phyloP scores from a whole-genome alignment of 2,113 vertebrate genomes.

The Hystrix cristata region DNA sequence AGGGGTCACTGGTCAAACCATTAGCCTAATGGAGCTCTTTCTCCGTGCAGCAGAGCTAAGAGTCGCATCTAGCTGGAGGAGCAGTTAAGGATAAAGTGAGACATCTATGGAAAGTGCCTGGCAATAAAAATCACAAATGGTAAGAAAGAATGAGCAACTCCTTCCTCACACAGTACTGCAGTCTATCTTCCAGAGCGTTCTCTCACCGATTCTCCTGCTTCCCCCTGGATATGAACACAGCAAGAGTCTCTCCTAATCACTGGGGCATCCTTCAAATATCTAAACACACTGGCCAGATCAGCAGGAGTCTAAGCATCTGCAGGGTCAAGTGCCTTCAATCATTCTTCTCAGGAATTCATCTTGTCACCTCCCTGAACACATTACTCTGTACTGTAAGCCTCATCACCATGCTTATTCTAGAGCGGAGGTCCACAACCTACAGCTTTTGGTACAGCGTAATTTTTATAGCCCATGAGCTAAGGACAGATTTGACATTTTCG shows the following conservation, averaged over 20 bases:
- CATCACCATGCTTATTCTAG: not conserved
- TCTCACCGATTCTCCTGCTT: not conserved
- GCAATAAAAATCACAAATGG: not conserved
- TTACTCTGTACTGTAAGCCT: not conserved
- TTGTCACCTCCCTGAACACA: not conserved
- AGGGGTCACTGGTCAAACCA: not conserved
- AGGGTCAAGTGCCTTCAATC: not conserved
- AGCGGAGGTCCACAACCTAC: not conserved
- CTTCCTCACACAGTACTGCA: not conserved
- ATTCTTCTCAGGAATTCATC: not conserved
- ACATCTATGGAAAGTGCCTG: not conserved
- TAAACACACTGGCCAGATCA: not conserved
- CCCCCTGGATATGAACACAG: not conserved
- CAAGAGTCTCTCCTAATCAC: not conserved
- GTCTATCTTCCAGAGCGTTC: not conserved
- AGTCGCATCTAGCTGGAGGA: not conserved
- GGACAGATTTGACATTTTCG: constrained; percentile 9
- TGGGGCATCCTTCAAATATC: not conserved
- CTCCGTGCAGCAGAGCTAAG: not conserved
- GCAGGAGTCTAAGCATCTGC: not conserved
- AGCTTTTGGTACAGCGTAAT: not conserved
- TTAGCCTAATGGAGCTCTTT: not conserved
- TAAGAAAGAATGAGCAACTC: not conserved
- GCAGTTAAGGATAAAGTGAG: not conserved
- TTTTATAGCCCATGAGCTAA: not conserved